Evolutionary conservation across 2,888 invertebrate species (phyloP), one percentile per base, ranked within the genome.

Genomic region (Ochropacha duplaris): DNA sequence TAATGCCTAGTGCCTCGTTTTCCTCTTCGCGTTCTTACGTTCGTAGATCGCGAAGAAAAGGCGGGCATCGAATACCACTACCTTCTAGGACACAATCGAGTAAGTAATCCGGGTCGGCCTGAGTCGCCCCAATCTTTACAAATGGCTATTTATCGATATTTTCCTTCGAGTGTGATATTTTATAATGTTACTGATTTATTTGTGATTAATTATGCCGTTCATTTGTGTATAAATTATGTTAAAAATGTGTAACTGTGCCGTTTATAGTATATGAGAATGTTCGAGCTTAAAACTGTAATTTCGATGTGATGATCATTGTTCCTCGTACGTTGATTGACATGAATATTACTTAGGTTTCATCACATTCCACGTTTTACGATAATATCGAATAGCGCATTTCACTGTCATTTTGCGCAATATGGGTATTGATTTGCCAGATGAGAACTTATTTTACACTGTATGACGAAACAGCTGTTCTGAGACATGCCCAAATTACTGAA

Each of bases 1-100:
- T 95, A 94, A 97, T 98, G 98, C 98, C 97, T 95, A 97, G 97
- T 95, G 97, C 97, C 94, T 97, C 97, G 91, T 97, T 97, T 94
- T 97, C 97, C 88, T 97, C 97, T 93, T 96, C 97, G 93, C 96
- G 97, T 94, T 96, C 97, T 93, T 97, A 97, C 94, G 96, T 97
- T 85, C 95, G 97, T 92, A 96, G 97, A 94, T 97, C 97, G 90
- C 95, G 97, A 88, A 96, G 97, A 94, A 97, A 97, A 96, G 97
- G 96, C 88, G 96, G 96, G 81, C 97, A 97, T 93, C 95, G 97
- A 87, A 96, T 96, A 88, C 96, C 96, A 78, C 93, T 96, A 88
- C 96, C 96, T 84, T 96, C 96, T 81, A 94, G 96, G 92, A 96
- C 96, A 85, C 96, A 95, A 93, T 95, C 96, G 92, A 96, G 96